Evolutionary conservation across 2,888 invertebrate species (phyloP), one percentile per base, ranked within the genome.

Genomic region (Pseudococcus longispinus): DNA sequence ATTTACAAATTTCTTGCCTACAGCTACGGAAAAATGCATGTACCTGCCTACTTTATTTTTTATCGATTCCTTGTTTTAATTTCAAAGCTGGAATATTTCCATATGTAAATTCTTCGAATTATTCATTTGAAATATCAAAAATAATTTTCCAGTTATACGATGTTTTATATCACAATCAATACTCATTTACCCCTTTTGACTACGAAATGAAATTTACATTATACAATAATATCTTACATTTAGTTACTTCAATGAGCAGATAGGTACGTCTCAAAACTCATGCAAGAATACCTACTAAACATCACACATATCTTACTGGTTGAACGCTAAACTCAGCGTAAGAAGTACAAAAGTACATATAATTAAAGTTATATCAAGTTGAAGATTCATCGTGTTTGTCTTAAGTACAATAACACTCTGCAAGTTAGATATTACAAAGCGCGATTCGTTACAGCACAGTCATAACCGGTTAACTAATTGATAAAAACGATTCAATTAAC

Each of bases 401-500:
- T 23, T 20, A 60, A 20, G 5, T 32, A 29, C 26, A 32, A 74
- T 18, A 74, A 32, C 32, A 74, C n/a, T 18, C 29, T 29, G 6
- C 74, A 15, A 32, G 29, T 74, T 29, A 74, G 32, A 29, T 32
- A 32, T 74, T n/a, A 32, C 32, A 74, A 2, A 15, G 74, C n/a
- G 18, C n/a, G 18, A 74, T 74, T 74, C 74, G 32, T 32, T 74
- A 74, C 32, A 32, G 15, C 15, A 74, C 74, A n/a, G 32, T 42
- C 37, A 29, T 77, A 77, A 77, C 77, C 42, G 77, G 32, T 77
- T 20, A 42, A 77, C 77, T 77, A 77, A 77, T 37, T 77, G 37
- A 77, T 37, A 29, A 42, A 77, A 77, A 77, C 77, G 32, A 77
- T 42, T 42, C 77, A 77, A 77, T 77, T 77, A 42, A 77, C 37